Evolutionary conservation across 2,888 invertebrate genomes (phyloP), one percentile per base, ranked within the genome.

Genomic region (Iselma pallidipennis): DNA sequence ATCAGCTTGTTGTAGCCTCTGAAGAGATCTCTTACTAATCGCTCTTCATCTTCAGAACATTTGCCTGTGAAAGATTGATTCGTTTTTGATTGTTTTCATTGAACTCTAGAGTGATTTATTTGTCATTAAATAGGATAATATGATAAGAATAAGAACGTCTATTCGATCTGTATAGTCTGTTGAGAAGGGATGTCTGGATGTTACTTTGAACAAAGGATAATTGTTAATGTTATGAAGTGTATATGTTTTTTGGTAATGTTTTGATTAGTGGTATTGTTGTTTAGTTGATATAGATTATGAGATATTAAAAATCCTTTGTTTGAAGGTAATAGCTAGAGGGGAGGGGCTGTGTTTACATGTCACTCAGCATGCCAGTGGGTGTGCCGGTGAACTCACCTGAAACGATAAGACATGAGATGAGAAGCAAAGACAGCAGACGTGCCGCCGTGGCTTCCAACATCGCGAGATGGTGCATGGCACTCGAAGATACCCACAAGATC

Each of bases 1-100:
- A 98, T 98, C 73, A 98, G 91, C 82, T 97, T 96, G 86, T 98
- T 98, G 88, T 98, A 98, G 72, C 97, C 96, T 74, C 96, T 89
- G 85, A 98, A 98, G 73, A 98, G 88, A 84, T 97, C 96, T 77
- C 96, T 89, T 73, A 98, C 96, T 81, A 98, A 86, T 75, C 95
- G 88, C 83, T 96, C 96, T 83, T 98, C 97, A 89, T 97, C 96
- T 85, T 96, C 96, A 72, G 96, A 96, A 83, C 93, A 94, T 85
- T 87, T 87, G 82, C 88, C 90, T 90, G 81, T 25, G 78, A 74
- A 69, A 68, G 55, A 55, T 58, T 58, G 49, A 51, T 51, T 52
- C 37, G 25, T 52, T 4, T 54, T 48, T 49, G 49, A 49, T 48
- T 37, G 21, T 28, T 6, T 37, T 23, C 21, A 19, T 29, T 60